Base-by-base conservation (phyloP, 2,888 invertebrate species). In the Drosophila cyrtoloma region DNA sequence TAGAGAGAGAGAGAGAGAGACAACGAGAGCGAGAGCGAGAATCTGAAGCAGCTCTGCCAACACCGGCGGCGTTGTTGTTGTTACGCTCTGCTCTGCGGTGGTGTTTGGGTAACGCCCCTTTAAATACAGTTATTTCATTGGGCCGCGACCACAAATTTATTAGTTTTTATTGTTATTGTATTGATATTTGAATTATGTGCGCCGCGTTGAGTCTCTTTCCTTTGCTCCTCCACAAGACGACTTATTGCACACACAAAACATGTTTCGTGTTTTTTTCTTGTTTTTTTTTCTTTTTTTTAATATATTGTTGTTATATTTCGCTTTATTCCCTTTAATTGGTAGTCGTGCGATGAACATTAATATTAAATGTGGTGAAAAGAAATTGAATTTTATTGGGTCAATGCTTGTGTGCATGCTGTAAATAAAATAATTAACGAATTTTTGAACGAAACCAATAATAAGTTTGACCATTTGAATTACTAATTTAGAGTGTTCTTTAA, bases 101-200 rank as follows among this genome's bases (percentile, higher is more conserved):
- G 93, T 93, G 93, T 93, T 93, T 92, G 92, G 92, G 91, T 88
- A 77, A 93, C 93, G 93, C 93, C 93, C 91, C 89, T 87, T 93
- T 93, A 93, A 93, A 93, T 92, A 93, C 93, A 93, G 93, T 93
- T 93, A 93, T 93, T 93, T 93, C 92, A 93, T 93, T 93, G 93
- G 93, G 90, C 89, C 92, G 91, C 92, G 88, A 91, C 90, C 91
- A 90, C 86, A 91, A 84, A 86, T 82, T 91, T 91, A 87, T 83
- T 86, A 82, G 83, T 77, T 90, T 86, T 81, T 81, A 78, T 82
- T 90, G 82, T 85, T 86, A 90, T 87, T 84, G 82, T 84, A 89
- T 86, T 84, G 82, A 87, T 90, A 75, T 84, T 89, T 74, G 76
- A 89, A 84, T 81, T 82, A 84, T 83, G 77, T 67, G 64, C 60